phyloP scores from a whole-genome alignment of 2,113 vertebrate genomes.

The Syngnathus floridae region DNA sequence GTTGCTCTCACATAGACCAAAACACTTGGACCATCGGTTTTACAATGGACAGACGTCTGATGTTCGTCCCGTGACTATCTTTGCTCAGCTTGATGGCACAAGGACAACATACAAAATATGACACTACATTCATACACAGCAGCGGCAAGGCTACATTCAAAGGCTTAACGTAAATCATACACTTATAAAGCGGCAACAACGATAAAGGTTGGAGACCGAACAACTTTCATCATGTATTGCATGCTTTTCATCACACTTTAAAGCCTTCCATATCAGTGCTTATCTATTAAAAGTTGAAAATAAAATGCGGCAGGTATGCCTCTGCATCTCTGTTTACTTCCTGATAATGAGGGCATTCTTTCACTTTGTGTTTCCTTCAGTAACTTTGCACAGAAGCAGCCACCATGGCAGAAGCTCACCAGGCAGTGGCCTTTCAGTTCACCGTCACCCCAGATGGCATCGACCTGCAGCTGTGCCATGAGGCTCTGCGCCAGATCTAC shows the following conservation, averaged over 20 bases:
- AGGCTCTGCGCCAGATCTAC: conserved; percentile 88
- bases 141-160: no score
- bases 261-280: not conserved
- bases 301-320: not conserved
- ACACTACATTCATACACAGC: no score
- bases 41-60: no score
- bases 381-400: conserved; percentile 31
- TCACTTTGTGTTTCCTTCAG: conserved; percentile 12
- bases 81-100: no score
- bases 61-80: no score
- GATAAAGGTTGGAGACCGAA: no score
- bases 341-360: not conserved
- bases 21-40: no score
- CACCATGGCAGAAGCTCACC: conserved; percentile 92
- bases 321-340: not conserved
- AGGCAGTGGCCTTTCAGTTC: conserved; percentile 95
- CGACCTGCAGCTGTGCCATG: conserved; percentile 86
- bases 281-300: not conserved
- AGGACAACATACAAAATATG: no score
- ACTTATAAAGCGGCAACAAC: no score
- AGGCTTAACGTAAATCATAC: no score
- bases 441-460: conserved; percentile 91
- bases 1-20: no score
- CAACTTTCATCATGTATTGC: not conserved
- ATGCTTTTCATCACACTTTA: not conserved